Percentiles rank a stretch among this genome's conserved stretches.
phyloP scores from a whole-genome alignment of 2,797 vertebrate species.

The Cossypha polioptera region DNA sequence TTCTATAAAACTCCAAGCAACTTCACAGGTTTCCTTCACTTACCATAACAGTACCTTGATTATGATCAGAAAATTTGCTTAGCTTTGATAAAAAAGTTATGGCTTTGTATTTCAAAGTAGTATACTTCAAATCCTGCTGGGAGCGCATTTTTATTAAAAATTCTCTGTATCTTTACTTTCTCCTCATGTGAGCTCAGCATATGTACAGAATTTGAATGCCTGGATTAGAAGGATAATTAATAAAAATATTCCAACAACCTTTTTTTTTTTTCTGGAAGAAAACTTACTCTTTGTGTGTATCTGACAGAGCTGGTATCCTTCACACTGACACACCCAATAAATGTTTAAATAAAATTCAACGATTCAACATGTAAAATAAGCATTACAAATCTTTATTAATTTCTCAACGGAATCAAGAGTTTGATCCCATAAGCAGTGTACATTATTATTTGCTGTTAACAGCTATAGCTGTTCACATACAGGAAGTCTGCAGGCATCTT shows the following conservation, averaged over 20 bases:
- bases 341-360: neutral
- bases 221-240: neutral
- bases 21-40: neutral
- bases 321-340: neutral
- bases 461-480: neutral
- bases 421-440: neutral
- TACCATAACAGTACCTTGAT: neutral
- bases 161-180: neutral
- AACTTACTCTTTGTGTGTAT: neutral
- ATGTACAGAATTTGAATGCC: neutral
- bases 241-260: neutral
- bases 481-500: neutral
- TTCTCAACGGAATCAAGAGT: neutral
- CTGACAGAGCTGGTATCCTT: neutral
- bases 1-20: neutral
- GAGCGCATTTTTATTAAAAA: neutral
- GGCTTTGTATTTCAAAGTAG: conserved; percentile 1
- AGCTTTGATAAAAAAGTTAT: neutral
- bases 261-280: neutral
- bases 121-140: neutral
- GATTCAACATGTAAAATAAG: neutral
- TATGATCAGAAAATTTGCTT: neutral
- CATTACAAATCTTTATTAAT: neutral
- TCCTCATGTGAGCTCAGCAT: neutral
- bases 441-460: neutral